These are phyloP conservation scores for Matsumurasca onukii DNA, from an alignment of 1,140 invertebrate species.

Conservation along the genomic window DNA sequence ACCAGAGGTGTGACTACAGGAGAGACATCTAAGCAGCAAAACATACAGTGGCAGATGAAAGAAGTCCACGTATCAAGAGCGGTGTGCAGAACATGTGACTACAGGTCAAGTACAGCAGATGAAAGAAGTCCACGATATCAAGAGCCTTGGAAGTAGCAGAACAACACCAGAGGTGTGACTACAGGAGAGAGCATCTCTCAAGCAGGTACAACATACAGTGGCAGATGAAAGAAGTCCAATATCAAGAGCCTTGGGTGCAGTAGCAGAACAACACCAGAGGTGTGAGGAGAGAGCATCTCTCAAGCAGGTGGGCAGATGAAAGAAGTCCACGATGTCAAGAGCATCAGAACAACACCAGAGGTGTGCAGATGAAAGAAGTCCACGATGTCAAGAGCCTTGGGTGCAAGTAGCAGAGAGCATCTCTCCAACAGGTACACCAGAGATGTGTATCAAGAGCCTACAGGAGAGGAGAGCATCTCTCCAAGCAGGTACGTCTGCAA, in stretches of 20 bases:
- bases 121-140: constrained; percentile 95
- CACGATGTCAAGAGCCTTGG: constrained; percentile 83
- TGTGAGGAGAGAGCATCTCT: too few species aligned
- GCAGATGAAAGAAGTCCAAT: too few species aligned
- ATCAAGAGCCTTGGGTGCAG: too few species aligned
- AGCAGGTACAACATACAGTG: too few species aligned
- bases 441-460: too few species aligned
- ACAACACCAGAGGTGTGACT: constrained; percentile 88
- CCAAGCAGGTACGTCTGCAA: constrained; percentile 78
- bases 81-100: constrained; percentile 83
- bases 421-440: too few species aligned
- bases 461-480: constrained; percentile 87
- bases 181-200: constrained; percentile 90
- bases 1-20: constrained; percentile 93
- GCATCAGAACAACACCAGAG: too few species aligned
- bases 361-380: too few species aligned
- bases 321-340: too few species aligned
- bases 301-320: too few species aligned
- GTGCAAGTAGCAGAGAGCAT: constrained; percentile 75
- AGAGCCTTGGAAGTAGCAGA: constrained; percentile 75
- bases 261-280: too few species aligned
- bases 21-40: constrained; percentile 83
- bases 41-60: constrained; percentile 53
- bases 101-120: too few species aligned
- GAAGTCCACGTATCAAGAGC: constrained; percentile 91